These are phyloP conservation scores for Protosalanx chinensis DNA, from an alignment of 2,797 vertebrate genomes.

Conservation along the genomic window DNA sequence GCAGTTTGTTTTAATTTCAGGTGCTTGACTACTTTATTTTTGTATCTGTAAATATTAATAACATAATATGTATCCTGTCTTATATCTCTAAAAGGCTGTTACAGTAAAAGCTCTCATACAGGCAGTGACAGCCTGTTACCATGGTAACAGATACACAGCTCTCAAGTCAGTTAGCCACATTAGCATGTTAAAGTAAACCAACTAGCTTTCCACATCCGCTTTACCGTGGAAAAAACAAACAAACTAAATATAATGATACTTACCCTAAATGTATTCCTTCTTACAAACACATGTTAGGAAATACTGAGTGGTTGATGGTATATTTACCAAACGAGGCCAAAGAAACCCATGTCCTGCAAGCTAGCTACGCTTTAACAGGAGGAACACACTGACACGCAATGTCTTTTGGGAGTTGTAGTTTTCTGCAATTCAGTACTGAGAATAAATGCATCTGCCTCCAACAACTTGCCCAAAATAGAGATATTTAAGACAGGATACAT, in stretches of 20 bases:
- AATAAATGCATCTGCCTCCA: no score
- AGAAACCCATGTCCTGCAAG: background rate
- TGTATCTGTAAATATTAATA: no score
- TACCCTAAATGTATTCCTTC: slow-evolving; percentile 22
- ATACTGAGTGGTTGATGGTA: background rate
- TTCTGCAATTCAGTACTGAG: background rate
- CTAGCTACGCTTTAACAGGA: background rate
- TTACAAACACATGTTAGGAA: background rate
- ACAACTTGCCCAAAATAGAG: no score
- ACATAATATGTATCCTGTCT: no score
- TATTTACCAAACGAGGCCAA: background rate
- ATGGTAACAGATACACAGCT: slow-evolving; percentile 56
- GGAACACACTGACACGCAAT: background rate
- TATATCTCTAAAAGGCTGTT: no score
- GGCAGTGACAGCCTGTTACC: slow-evolving; percentile 39
- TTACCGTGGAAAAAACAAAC: background rate
- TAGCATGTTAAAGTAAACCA: slow-evolving; percentile 10
- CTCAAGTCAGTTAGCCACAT: background rate
- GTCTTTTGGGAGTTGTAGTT: slow-evolving; percentile 51
- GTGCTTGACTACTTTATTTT: background rate
- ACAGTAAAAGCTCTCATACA: background rate
- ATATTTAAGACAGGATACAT: no score
- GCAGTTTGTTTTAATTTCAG: background rate
- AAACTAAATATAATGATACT: slow-evolving; percentile 4
- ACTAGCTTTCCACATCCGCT: background rate